These are phyloP conservation scores for Agrotis puta DNA, from an alignment of 2,888 invertebrate species.

Conservation along the genomic window DNA sequence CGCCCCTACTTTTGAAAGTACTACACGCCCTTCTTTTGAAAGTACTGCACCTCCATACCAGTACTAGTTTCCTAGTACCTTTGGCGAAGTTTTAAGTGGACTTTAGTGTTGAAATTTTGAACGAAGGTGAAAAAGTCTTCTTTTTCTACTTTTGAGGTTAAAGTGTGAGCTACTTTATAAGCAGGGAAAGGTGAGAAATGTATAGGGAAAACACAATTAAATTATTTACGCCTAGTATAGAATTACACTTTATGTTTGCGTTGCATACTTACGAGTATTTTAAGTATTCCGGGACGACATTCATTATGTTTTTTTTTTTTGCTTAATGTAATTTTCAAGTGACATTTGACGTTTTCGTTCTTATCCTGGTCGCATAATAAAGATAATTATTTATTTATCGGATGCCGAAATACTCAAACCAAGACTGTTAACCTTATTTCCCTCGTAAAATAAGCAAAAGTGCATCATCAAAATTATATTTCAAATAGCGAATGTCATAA, in stretches of 20 bases:
- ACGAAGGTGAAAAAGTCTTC: constrained; percentile 13
- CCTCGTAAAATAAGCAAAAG: too few species aligned
- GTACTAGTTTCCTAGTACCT: constrained; percentile 34
- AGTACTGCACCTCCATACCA: constrained; percentile 7
- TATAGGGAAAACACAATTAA: background rate
- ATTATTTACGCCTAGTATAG: background rate
- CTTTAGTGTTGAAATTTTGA: constrained; percentile 34
- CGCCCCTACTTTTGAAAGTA: background rate
- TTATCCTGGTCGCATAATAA: too few species aligned
- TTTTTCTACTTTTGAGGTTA: background rate
- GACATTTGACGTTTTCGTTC: too few species aligned
- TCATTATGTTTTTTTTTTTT: too few species aligned
- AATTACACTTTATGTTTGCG: background rate
- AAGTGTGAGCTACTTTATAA: background rate
- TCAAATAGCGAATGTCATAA: constrained; percentile 14
- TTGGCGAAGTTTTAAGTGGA: constrained; percentile 40
- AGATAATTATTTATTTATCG: too few species aligned
- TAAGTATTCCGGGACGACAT: too few species aligned
- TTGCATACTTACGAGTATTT: too few species aligned
- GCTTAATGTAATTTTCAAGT: too few species aligned
- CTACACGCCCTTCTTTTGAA: constrained; percentile 21
- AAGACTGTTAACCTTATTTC: too few species aligned
- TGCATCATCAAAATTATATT: constrained; percentile 13
- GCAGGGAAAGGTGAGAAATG: background rate
- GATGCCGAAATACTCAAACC: too few species aligned